Evolutionary conservation across 1,140 invertebrate genomes (phyloP), one percentile per base, ranked within the genome.

Genomic region (Scaptodrosophila lebanonensis): DNA sequence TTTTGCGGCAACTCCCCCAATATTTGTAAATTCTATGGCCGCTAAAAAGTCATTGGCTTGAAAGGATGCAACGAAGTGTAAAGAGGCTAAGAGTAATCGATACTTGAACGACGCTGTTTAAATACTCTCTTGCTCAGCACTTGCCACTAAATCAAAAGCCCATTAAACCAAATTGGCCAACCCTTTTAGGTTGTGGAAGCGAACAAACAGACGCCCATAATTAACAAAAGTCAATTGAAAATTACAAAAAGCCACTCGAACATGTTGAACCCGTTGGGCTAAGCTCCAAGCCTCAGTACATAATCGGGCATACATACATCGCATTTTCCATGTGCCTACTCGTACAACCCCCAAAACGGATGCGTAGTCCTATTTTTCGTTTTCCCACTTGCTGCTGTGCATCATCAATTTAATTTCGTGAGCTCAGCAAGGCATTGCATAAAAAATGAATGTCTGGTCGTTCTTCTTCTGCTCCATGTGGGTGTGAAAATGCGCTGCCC

Each of bases 141-240:
- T 16, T 47, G 16, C 54, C 18, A 51, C 6, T 13, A 62, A 67
- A 62, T 67, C 44, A 56, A 36, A 48, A 56, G 29, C 9, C 20
- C 20, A 29, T 27, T 30, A 25, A 42, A 59, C 17, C 51, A 4
- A 42, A 11, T 40, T n/a, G n/a, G n/a, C n/a, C n/a, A n/a, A n/a
- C n/a, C n/a, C n/a, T n/a, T n/a, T n/a, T n/a, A n/a, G n/a, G n/a
- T n/a, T n/a, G n/a, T n/a, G n/a, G n/a, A n/a, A n/a, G n/a, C 27
- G 5, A 6, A n/a, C n/a, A n/a, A n/a, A n/a, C n/a, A n/a, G n/a
- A n/a, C n/a, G 6, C 16, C 35, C 40, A 54, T 62, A 77, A 77
- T 83, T 83, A 84, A 64, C 63, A 67, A 57, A 84, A 84, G 75
- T 79, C 83, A 85, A 84, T 73, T 77, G 63, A 73, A 72, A 69